These are phyloP conservation scores for Paracanthobrama guichenoti DNA, from an alignment of 2,113 vertebrate genomes.

Conservation along the genomic window DNA sequence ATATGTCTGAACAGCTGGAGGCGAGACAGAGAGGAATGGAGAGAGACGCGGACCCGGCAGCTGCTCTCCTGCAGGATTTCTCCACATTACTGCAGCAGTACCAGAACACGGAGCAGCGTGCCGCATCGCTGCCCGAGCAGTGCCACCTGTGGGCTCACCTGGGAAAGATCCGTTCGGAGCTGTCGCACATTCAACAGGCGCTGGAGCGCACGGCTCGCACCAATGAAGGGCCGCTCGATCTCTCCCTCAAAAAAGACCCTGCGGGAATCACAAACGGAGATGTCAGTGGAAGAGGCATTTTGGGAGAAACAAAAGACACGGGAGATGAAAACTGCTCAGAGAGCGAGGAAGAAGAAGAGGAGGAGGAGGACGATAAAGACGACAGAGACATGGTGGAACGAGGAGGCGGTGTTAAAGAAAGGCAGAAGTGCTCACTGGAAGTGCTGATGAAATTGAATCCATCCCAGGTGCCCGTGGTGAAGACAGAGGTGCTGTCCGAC, in stretches of 20 bases:
- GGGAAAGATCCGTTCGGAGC: slow-evolving; percentile 88
- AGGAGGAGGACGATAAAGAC: slow-evolving; percentile 61
- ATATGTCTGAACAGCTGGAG: slow-evolving; percentile 42
- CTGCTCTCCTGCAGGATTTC: slow-evolving; percentile 81
- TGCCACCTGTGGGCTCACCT: slow-evolving; percentile 88
- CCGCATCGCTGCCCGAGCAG: slow-evolving; percentile 82
- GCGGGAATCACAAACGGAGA: slow-evolving; percentile 26
- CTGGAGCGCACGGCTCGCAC: slow-evolving; percentile 79
- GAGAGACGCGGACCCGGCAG: slow-evolving; percentile 62
- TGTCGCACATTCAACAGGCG: slow-evolving; percentile 88
- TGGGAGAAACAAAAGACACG: slow-evolving; percentile 49
- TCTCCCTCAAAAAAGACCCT: slow-evolving; percentile 83
- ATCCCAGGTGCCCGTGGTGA: slow-evolving; percentile 61
- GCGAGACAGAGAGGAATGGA: slow-evolving; percentile 67
- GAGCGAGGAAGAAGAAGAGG: slow-evolving; percentile 69
- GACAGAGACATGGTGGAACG: slow-evolving; percentile 55
- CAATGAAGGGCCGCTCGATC: slow-evolving; percentile 86
- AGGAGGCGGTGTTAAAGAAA: slow-evolving; percentile 62
- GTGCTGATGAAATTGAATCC: slow-evolving; percentile 82
- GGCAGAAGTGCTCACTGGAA: slow-evolving; percentile 81
- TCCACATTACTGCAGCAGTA: slow-evolving; percentile 88
- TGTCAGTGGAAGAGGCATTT: background rate
- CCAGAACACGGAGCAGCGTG: slow-evolving; percentile 84
- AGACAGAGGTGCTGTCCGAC: slow-evolving; percentile 75
- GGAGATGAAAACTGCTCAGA: slow-evolving; percentile 61